Conservation (phyloP, 1,140 invertebrate genomes). For the Heterodera schachtii region DNA sequence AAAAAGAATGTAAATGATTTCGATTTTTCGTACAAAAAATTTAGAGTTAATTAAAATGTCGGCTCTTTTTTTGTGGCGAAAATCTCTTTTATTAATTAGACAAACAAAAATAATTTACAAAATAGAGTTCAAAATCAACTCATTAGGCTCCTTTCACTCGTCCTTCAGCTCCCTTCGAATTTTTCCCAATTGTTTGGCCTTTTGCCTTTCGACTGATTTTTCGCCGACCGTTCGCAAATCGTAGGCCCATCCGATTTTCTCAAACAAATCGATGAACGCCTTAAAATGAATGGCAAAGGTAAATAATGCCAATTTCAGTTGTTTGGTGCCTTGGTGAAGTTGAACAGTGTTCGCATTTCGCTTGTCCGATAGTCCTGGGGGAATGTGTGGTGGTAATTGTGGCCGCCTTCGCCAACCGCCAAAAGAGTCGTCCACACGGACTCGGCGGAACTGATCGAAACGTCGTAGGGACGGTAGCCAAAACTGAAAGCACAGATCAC, state of each 20-base stretch:
- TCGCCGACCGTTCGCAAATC: conserved; percentile 74
- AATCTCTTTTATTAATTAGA: too few species aligned
- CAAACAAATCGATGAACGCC: conserved; percentile 79
- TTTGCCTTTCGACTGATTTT: conserved; percentile 53
- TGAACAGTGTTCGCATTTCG: conserved; percentile 77
- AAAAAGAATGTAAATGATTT: too few species aligned
- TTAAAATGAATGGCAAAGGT: neutral
- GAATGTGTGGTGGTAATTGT: conserved; percentile 86
- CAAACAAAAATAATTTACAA: too few species aligned
- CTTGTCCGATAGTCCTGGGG: conserved; percentile 90
- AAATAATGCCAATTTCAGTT: neutral
- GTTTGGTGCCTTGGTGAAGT: conserved; percentile 73
- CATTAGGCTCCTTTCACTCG: too few species aligned
- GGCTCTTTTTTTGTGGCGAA: too few species aligned
- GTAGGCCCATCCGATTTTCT: conserved; percentile 80
- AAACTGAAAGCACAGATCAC: conserved; percentile 70
- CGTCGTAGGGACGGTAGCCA: conserved; percentile 86
- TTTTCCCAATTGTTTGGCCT: conserved; percentile 43
- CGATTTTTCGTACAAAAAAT: too few species aligned
- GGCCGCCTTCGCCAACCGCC: conserved; percentile 52
- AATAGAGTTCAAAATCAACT: too few species aligned
- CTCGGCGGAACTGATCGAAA: conserved; percentile 71
- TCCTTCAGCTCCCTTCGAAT: conserved; percentile 7
- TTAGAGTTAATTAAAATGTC: too few species aligned
- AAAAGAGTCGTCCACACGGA: conserved; percentile 60